Evolutionary conservation across 2,113 vertebrate species (phyloP), one percentile per base, ranked within the genome.

Genomic region (Anhinga anhinga): DNA sequence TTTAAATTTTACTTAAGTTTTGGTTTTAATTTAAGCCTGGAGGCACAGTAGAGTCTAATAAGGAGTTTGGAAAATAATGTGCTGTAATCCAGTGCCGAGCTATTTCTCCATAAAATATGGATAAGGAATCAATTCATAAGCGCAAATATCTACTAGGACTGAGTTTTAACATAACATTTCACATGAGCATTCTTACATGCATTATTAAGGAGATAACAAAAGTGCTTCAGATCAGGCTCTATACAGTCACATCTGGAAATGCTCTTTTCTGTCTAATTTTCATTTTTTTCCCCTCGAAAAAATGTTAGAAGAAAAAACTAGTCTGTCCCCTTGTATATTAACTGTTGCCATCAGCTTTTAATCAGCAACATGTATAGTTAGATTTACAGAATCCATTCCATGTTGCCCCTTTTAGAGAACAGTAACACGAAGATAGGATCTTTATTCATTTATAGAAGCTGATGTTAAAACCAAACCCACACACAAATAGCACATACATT

Each of bases 311-410:
- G 78, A 77, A 95, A 95, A 88, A 81, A 95, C 85, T 93, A 69
- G 32, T 59, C 90, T 90, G 66, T 69, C 77, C 91, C 61, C 93
- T 85, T 70, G 63, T 94, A 74, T 95, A 94, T 96, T 94, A 88
- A 88, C 88, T 85, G 96, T 97, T 96, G 95, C 96, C 97, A 98
- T 98, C 97, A 95, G 98, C 96, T 98, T 98, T 97, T 97, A 97
- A 98, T 98, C 97, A 98, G 95, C 34, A 81, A 96, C 95, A 95
- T 96, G 88, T 96, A 97, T 86, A 95, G 95, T 96, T 95, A 96
- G 96, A 96, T 96, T 91, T 98, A 95, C 90, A 96, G 87, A 98
- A 97, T 95, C 94, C 92, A 95, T 96, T 98, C 74, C 96, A 94
- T 79, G 94, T 93, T 97, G 73, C 53, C 95, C 65, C 96, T 98